phyloP scores from a whole-genome alignment of 2,797 vertebrate species.

The Lates japonicus region DNA sequence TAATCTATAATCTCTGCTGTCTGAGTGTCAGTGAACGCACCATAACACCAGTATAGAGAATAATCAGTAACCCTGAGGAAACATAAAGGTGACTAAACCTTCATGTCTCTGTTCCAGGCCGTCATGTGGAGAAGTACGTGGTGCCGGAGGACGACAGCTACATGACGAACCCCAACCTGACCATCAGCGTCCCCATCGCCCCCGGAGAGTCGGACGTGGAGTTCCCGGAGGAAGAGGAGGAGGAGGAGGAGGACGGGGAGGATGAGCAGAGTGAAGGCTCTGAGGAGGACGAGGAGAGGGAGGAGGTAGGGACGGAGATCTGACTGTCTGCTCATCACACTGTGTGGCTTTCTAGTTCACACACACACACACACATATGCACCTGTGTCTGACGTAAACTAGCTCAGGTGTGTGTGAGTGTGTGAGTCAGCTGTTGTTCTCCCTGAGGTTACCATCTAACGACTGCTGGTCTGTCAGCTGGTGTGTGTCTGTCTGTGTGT shows the following conservation, averaged over 20 bases:
- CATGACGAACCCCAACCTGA: slow-evolving; percentile 89
- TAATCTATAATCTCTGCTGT: neutral
- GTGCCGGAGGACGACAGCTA: slow-evolving; percentile 88
- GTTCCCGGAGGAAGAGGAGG: slow-evolving; percentile 89
- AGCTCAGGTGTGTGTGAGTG: slow-evolving; percentile 54
- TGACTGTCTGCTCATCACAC: neutral
- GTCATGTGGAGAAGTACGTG: slow-evolving; percentile 83
- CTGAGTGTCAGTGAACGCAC: neutral
- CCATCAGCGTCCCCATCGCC: slow-evolving; percentile 94
- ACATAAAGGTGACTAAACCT: too few species aligned
- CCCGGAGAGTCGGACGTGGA: slow-evolving; percentile 94
- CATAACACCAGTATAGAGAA: neutral
- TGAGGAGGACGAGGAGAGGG: slow-evolving; percentile 78
- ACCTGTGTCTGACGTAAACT: slow-evolving; percentile 35
- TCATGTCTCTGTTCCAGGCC: slow-evolving; percentile 33
- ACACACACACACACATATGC: slow-evolving; percentile 20
- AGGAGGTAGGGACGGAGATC: slow-evolving; percentile 57
- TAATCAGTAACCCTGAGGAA: neutral
- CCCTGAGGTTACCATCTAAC: slow-evolving; percentile 31
- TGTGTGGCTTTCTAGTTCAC: slow-evolving; percentile 13
- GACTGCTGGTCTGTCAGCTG: neutral
- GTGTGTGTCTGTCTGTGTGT: slow-evolving; percentile 25
- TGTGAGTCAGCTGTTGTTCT: slow-evolving; percentile 34
- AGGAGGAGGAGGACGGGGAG: slow-evolving; percentile 87
- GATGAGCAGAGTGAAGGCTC: slow-evolving; percentile 73